Evolutionary conservation across 1,140 invertebrate species (phyloP), one percentile per base, ranked within the genome.

Genomic region (Camponotus vicinus): DNA sequence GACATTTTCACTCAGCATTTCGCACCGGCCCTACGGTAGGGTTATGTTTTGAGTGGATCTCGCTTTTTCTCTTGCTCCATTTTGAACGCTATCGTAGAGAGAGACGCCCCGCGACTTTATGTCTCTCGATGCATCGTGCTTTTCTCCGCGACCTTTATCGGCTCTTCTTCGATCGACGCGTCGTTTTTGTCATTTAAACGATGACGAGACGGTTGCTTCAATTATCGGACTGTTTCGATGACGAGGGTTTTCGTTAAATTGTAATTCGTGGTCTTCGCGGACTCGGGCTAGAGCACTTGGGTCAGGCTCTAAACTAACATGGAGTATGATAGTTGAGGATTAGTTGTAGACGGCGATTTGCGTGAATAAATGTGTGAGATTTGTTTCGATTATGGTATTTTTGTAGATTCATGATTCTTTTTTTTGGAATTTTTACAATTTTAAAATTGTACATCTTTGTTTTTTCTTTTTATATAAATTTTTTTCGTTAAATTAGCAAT

Each of bases 1-100:
- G 27, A 75, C 18, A 84, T 8, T 89, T 90, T 91, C 73, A 82
- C 76, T 88, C 40, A 87, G 70, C 45, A 79, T 87, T 86, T 40
- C 1, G 11, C 59, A 2, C 2, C 55, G 21, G 59, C 1, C 79
- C 3, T 32, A 18, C 61, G 6, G 5, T 61, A 89, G 89, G 90
- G 90, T 90, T 90, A 91, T 90, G 85, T 91, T 91, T 90, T 90
- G 64, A 34, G 1, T 75, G 37, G 85, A 13, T 90, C 88, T 90
- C 34, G 27, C 61, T 86, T 88, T 52, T 42, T 84, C 69, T 67
- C 32, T 84, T 2, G 69, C 80, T 75, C 76, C 87, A 89, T 89
- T 89, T 91, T 89, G 85, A 91, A 77, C 57, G 15, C 73, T 80
- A 52, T 75, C n/a, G 34, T 13, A n/a, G 59, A 76, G 42, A n/a